phyloP scores from a whole-genome alignment of 2,797 vertebrate species.

The Ciconia nigra region DNA sequence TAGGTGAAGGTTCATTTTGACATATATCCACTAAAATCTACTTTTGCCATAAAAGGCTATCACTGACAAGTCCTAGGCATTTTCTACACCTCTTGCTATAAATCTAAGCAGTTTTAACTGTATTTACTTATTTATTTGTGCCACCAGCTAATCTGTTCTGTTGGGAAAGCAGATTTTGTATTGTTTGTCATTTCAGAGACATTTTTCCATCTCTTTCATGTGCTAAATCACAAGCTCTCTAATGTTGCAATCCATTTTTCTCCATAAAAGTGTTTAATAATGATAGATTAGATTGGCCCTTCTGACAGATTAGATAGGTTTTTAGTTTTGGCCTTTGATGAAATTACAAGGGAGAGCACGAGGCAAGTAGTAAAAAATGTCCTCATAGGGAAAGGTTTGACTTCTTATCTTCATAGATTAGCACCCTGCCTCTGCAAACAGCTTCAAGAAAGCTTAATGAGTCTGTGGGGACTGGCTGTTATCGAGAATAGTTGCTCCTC shows the following conservation, averaged over 20 bases:
- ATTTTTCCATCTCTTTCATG: constrained; percentile 50
- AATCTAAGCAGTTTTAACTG: constrained; percentile 22
- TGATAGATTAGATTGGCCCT: constrained; percentile 64
- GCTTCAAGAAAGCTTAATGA: constrained; percentile 47
- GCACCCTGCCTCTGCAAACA: constrained; percentile 58
- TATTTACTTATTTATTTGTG: constrained; percentile 56
- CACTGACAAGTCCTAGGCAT: neutral
- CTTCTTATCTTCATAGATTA: constrained; percentile 71
- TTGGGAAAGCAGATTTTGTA: constrained; percentile 55
- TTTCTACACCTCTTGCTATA: constrained; percentile 12
- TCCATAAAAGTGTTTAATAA: constrained; percentile 62
- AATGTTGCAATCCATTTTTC: constrained; percentile 61
- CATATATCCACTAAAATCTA: neutral
- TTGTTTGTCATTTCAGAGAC: constrained; percentile 49
- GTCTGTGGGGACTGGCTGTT: constrained; percentile 10
- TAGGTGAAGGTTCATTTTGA: neutral
- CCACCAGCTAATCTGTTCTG: constrained; percentile 48
- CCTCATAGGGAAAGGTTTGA: constrained; percentile 40
- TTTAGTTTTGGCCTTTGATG: constrained; percentile 62
- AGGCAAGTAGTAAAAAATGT: constrained; percentile 42
- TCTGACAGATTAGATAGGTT: constrained; percentile 70
- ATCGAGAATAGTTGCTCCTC: neutral
- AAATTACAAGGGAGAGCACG: constrained; percentile 57
- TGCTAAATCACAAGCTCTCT: constrained; percentile 50
- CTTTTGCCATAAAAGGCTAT: constrained; percentile 9